A percentile compares a stretch with the other conserved stretches of the same genome.
These are phyloP conservation scores for Ladona fulva DNA, from an alignment of 1,140 invertebrate genomes.

Conservation along the genomic window DNA sequence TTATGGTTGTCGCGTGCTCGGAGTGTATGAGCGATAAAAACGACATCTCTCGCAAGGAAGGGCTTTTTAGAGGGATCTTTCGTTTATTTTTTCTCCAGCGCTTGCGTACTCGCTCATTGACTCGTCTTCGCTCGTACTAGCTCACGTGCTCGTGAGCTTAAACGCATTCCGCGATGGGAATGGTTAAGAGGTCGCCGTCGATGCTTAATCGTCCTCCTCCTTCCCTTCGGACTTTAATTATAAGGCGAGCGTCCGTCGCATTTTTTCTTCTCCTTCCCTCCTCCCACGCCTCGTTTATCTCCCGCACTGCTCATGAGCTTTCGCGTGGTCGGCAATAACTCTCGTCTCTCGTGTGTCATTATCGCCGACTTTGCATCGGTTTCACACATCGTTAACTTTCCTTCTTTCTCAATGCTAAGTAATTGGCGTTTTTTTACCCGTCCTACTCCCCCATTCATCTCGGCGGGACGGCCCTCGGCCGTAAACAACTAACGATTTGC, in stretches of 20 bases:
- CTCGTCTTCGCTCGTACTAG: no score
- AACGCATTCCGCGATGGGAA: no score
- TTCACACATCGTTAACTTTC: conserved; percentile 6
- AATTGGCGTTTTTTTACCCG: not conserved
- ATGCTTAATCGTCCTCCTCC: no score
- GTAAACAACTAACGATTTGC: not conserved
- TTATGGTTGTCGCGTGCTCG: no score
- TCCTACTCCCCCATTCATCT: not conserved
- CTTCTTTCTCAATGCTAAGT: not conserved
- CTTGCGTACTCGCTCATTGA: no score
- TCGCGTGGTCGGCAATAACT: not conserved
- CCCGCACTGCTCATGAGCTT: not conserved
- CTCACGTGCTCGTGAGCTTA: no score
- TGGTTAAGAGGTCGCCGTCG: no score
- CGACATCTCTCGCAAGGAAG: no score
- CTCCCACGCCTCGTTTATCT: not conserved
- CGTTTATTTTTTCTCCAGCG: no score
- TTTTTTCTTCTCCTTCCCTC: not conserved
- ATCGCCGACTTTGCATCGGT: not conserved
- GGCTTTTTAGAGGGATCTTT: no score
- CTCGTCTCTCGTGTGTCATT: not conserved
- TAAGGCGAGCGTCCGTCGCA: not conserved
- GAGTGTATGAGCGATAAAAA: no score
- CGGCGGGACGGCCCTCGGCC: not conserved
- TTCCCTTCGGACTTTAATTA: no score